A percentile compares a stretch with the other conserved stretches of the same genome.
Conservation (phyloP, 2,888 invertebrate genomes). For the Habrosyne pyritoides region DNA sequence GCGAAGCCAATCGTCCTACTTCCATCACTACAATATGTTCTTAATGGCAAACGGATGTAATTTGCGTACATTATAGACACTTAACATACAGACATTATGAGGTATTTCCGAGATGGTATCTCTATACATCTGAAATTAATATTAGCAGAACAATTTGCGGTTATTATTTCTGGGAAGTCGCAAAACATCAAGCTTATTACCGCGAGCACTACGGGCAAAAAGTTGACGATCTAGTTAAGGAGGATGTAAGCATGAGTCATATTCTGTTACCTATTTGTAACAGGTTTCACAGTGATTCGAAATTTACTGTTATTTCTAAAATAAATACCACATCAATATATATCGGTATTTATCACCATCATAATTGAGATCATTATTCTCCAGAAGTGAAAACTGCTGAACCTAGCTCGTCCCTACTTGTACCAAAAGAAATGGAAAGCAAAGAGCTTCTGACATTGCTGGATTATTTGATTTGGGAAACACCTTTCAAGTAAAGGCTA, state of each 20-base stretch:
- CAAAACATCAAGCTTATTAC: constrained; percentile 22
- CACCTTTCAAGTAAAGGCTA: too few relatives aligned
- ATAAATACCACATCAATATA: too few relatives aligned
- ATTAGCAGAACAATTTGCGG: constrained; percentile 49
- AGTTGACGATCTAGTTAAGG: constrained; percentile 30
- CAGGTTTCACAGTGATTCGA: too few relatives aligned
- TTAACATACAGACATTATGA: constrained; percentile 48
- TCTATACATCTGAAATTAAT: constrained; percentile 44
- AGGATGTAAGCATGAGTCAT: constrained; percentile 35
- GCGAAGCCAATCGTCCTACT: not conserved
- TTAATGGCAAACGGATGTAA: constrained; percentile 43
- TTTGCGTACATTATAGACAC: constrained; percentile 53
- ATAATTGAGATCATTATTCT: too few relatives aligned
- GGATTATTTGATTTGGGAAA: too few relatives aligned
- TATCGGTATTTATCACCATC: too few relatives aligned
- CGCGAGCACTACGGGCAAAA: constrained; percentile 21
- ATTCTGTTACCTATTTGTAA: too few relatives aligned
- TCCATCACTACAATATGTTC: not conserved
- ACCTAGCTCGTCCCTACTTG: not conserved
- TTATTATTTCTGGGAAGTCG: constrained; percentile 39
- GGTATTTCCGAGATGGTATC: constrained; percentile 52
- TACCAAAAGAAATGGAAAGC: too few relatives aligned
- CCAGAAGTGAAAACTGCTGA: too few relatives aligned
- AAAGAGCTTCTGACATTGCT: too few relatives aligned
- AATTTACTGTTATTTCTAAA: too few relatives aligned